Evolutionary conservation across 2,797 vertebrate genomes (phyloP).

Genomic region (Toxotes lorentzi): DNA sequence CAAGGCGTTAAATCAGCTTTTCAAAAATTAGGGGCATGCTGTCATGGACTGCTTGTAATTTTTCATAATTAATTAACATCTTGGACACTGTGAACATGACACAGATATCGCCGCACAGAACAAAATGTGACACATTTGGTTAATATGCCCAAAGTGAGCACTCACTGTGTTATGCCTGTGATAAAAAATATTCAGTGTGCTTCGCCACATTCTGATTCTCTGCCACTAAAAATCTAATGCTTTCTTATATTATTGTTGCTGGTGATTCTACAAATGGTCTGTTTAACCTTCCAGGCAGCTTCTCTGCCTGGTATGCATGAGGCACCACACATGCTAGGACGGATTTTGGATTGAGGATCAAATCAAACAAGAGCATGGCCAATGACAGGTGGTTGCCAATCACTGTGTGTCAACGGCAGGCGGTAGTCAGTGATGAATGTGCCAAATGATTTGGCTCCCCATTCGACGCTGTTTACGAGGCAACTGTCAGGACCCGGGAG

Average conservation of each 20-base stretch:
- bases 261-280: conserved; percentile 19
- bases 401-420: conserved; percentile 68
- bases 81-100: conserved; percentile 47
- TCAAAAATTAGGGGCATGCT: not conserved
- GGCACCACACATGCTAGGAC: conserved; percentile 36
- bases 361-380: conserved; percentile 63
- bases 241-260: conserved; percentile 15
- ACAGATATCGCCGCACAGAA: conserved; percentile 39
- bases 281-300: conserved; percentile 35
- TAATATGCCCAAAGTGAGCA: conserved; percentile 34
- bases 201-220: conserved; percentile 27
- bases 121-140: conserved; percentile 44
- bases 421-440: conserved; percentile 54
- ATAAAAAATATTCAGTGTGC: conserved; percentile 7
- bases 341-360: conserved; percentile 57
- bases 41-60: conserved; percentile 17
- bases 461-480: conserved; percentile 54
- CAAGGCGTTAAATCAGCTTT: not conserved
- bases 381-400: conserved; percentile 67
- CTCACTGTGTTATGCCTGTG: conserved; percentile 13
- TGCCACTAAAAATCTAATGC: conserved; percentile 2
- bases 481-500: conserved; percentile 42
- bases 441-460: conserved; percentile 68
- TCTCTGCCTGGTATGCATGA: conserved; percentile 60
- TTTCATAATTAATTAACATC: conserved; percentile 45